Evolutionary conservation across 2,797 vertebrate species (phyloP).

Genomic region (Sardinella longiceps): DNA sequence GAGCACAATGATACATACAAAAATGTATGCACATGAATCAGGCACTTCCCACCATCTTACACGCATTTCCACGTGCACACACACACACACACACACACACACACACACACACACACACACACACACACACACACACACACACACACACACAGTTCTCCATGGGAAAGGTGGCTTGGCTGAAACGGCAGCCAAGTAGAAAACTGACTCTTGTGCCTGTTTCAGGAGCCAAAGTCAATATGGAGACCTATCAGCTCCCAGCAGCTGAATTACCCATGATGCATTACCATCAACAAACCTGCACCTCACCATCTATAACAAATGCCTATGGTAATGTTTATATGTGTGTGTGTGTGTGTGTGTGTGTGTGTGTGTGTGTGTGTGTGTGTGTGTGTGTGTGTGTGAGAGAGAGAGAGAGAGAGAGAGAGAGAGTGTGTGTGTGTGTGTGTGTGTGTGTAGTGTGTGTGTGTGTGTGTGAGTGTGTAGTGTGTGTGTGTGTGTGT

Average conservation of each 20-base stretch:
- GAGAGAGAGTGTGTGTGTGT: too few relatives aligned
- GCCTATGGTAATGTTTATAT: too few relatives aligned
- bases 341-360: background rate
- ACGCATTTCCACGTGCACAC: too few relatives aligned
- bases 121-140: background rate
- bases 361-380: background rate
- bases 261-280: background rate
- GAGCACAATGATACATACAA: too few relatives aligned
- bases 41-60: too few relatives aligned
- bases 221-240: slow-evolving; percentile 30
- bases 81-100: too few relatives aligned
- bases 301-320: too few relatives aligned
- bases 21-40: too few relatives aligned
- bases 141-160: slow-evolving; percentile 38
- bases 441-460: background rate
- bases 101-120: background rate
- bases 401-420: too few relatives aligned
- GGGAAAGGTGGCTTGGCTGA: slow-evolving; percentile 30
- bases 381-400: background rate
- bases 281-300: too few relatives aligned
- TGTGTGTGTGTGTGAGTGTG: background rate
- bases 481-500: background rate
- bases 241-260: background rate
- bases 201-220: slow-evolving; percentile 32
- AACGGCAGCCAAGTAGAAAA: background rate